Percentiles rank a stretch among this genome's conserved stretches.
Conservation (phyloP, 2,888 invertebrate genomes). For the Nasonovia ribisnigri region DNA sequence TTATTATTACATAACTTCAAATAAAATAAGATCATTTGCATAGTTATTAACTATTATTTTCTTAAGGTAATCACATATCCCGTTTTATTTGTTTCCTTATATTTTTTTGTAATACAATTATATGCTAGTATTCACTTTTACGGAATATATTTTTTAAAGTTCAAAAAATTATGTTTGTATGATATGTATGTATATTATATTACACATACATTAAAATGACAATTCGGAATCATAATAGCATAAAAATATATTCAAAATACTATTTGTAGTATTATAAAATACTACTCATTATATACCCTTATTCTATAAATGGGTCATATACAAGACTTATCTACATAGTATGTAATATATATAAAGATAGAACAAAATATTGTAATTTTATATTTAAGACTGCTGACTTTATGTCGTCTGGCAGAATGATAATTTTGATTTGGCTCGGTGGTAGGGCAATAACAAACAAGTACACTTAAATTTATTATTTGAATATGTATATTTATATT, state of each 20-base stretch:
- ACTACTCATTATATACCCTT: no score
- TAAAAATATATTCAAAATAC: neutral
- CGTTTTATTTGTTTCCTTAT: no score
- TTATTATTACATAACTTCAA: neutral
- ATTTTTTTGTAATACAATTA: neutral
- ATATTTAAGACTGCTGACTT: neutral
- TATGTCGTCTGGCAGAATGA: neutral
- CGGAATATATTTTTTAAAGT: no score
- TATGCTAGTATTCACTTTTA: no score
- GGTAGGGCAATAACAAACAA: neutral
- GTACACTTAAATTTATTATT: constrained; percentile 1
- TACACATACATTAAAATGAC: neutral
- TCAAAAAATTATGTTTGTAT: no score
- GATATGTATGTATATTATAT: neutral
- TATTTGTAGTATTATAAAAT: no score
- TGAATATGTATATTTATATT: constrained; percentile 37
- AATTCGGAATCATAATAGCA: accelerated
- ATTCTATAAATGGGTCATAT: no score
- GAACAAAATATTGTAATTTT: neutral
- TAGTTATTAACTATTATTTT: neutral
- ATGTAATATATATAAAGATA: neutral
- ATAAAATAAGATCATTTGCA: neutral
- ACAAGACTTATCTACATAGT: neutral
- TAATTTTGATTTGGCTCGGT: neutral
- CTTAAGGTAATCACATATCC: no score